Percentiles rank a stretch among this genome's conserved stretches.
Evolutionary conservation across 2,797 vertebrate genomes (phyloP).

Genomic region (Sus cebifrons): DNA sequence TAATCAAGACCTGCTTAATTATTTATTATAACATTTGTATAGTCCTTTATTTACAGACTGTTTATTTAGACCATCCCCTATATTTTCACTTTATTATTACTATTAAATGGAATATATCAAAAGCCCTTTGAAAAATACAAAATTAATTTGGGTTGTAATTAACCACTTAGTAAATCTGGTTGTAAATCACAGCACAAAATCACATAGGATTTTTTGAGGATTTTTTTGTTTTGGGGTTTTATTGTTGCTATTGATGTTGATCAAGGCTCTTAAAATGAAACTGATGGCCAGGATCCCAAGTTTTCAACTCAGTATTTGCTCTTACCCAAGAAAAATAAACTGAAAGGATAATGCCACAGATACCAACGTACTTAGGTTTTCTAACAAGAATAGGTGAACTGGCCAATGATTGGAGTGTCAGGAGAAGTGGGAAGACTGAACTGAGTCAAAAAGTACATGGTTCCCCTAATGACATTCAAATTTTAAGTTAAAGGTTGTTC

Average conservation of each 20-base stretch:
- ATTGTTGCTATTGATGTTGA: background rate
- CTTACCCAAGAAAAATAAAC: conserved; percentile 1
- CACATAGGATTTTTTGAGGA: background rate
- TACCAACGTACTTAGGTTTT: background rate
- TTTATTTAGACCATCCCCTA: background rate
- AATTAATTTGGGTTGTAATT: background rate
- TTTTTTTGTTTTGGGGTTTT: background rate
- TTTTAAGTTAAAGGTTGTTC: background rate
- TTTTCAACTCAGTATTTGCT: background rate
- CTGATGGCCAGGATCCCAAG: background rate
- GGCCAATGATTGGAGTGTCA: background rate
- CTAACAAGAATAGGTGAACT: background rate
- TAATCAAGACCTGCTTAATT: background rate
- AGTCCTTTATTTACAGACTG: background rate
- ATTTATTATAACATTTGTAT: conserved; percentile 1
- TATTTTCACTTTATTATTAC: conserved; percentile 7
- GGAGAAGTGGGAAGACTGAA: background rate
- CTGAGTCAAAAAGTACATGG: background rate
- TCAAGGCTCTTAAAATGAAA: background rate
- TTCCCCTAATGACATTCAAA: background rate
- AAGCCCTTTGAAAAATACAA: background rate
- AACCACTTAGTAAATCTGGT: background rate
- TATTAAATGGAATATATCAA: background rate
- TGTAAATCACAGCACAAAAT: conserved; percentile 1
- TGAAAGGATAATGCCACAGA: background rate